These are phyloP conservation scores for Morus bassanus DNA, from an alignment of 2,797 vertebrate species.

Conservation along the genomic window DNA sequence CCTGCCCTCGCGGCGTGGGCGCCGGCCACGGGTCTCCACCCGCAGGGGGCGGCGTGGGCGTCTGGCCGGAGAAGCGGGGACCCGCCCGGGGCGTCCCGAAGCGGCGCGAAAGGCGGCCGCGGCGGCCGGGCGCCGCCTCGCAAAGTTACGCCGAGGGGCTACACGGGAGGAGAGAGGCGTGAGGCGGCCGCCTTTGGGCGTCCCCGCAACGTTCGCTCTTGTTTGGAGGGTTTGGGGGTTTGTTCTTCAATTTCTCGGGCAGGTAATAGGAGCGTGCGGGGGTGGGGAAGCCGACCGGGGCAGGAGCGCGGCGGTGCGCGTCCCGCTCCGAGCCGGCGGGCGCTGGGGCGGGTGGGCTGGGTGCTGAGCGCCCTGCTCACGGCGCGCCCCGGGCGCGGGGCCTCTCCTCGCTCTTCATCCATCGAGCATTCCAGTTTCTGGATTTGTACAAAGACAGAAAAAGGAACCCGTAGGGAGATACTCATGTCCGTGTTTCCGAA, in stretches of 20 bases:
- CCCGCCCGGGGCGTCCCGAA: not conserved
- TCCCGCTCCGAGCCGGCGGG: not conserved
- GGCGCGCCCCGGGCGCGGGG: not conserved
- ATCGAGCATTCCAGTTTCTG: not conserved
- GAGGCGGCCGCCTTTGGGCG: no score
- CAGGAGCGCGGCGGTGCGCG: not conserved
- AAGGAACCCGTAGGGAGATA: not conserved
- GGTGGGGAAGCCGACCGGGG: not conserved
- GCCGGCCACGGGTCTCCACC: not conserved
- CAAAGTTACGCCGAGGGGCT: accelerated
- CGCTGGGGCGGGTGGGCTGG: no score
- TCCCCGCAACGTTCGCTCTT: accelerated
- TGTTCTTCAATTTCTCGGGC: not conserved
- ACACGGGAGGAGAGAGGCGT: accelerated
- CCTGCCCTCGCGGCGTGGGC: no score
- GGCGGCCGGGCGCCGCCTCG: not conserved
- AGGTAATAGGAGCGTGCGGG: no score
- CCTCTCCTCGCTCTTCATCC: not conserved
- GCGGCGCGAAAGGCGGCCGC: not conserved
- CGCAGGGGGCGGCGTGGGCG: not conserved
- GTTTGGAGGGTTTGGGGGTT: not conserved
- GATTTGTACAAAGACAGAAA: not conserved
- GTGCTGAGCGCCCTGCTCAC: no score
- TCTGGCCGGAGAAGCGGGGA: accelerated
- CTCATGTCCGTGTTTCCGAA: accelerated